These are phyloP conservation scores for Magallana angulata DNA, from an alignment of 1,140 invertebrate species.

Conservation along the genomic window DNA sequence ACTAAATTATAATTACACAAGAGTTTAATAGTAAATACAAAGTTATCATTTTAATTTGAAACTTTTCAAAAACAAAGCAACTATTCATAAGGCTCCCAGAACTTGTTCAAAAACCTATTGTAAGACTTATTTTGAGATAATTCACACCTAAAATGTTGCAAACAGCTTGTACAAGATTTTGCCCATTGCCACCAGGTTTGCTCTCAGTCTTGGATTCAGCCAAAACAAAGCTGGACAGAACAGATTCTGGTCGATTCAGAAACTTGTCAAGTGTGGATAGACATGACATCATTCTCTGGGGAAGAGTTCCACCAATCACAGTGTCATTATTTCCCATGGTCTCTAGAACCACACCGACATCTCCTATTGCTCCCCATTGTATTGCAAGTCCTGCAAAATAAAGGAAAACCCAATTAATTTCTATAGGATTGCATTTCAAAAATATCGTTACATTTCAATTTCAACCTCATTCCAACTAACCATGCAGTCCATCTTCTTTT, in stretches of 20 bases:
- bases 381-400: constrained; percentile 85
- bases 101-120: no score
- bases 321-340: constrained; percentile 93
- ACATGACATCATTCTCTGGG: constrained; percentile 94
- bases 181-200: constrained; percentile 46
- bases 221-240: constrained; percentile 90
- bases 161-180: constrained; percentile 72
- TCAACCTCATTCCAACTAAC: constrained; percentile 62
- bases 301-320: constrained; percentile 93
- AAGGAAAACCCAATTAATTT: background rate
- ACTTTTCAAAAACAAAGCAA: no score
- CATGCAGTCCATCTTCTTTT: constrained; percentile 87
- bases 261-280: constrained; percentile 91
- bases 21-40: no score
- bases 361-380: constrained; percentile 98
- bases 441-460: background rate
- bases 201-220: constrained; percentile 83
- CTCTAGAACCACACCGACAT: constrained; percentile 94
- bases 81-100: no score
- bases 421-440: background rate
- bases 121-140: background rate
- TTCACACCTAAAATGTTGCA: constrained; percentile 77
- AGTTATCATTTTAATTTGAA: no score
- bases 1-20: no score
- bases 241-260: constrained; percentile 91